phyloP scores from a whole-genome alignment of 2,888 invertebrate genomes.

The Diarsia mendica region DNA sequence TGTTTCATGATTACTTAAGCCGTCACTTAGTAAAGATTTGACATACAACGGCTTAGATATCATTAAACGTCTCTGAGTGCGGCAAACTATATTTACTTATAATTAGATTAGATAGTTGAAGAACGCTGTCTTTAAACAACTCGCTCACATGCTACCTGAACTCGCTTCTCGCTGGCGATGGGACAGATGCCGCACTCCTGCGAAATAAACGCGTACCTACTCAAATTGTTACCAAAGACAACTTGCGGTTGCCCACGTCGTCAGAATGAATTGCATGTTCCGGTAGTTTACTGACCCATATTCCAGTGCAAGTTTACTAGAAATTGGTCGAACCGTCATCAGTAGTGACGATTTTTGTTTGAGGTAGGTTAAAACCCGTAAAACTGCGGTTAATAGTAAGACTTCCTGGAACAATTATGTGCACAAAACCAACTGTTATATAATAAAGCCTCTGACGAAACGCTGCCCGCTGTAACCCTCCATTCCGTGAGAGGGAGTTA shows the following conservation, averaged over 20 bases:
- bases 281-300: conserved; percentile 38
- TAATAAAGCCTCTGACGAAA: neutral
- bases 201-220: neutral
- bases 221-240: neutral
- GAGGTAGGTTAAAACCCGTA: conserved; percentile 16
- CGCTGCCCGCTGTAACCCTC: neutral
- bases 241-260: neutral
- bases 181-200: neutral
- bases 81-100: too few relatives aligned
- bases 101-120: neutral
- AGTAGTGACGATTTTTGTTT: conserved; percentile 29
- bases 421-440: neutral
- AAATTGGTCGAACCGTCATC: conserved; percentile 26
- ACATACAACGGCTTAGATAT: too few relatives aligned
- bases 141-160: neutral
- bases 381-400: neutral
- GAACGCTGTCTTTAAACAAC: neutral
- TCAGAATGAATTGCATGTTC: conserved; percentile 39
- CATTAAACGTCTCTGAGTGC: too few relatives aligned
- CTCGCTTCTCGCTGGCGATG: neutral
- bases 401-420: neutral
- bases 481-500: neutral
- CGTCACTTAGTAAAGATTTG: too few relatives aligned
- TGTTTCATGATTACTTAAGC: too few relatives aligned
- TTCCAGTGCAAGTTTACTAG: conserved; percentile 37